Evolutionary conservation across 2,888 invertebrate genomes (phyloP), one percentile per base, ranked within the genome.

Genomic region (Drosophila melanosoma): DNA sequence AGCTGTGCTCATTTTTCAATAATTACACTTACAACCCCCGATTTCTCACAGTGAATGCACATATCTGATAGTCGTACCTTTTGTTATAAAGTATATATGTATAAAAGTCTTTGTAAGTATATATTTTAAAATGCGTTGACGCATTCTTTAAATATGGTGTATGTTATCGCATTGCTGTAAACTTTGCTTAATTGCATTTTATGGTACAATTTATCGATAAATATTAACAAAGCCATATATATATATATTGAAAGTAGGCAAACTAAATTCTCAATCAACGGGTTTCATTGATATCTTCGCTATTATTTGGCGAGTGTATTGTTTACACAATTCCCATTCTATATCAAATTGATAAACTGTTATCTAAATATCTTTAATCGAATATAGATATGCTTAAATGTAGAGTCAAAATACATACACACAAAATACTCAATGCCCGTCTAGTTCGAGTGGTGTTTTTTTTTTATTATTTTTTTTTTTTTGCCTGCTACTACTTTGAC

Each of bases 121-220:
- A 32, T 66, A n/a, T 23, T 36, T 26, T 40, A 54, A 53, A 61
- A 61, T 68, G 67, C 63, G 71, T 76, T 67, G 71, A 63, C 61
- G 70, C 75, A 78, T 77, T 65, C 52, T 65, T 59, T 60, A 45
- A 7, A 45, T 20, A 42, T 20, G 17, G 7, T 20, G 15, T 69
- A 15, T 61, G 23, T 70, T 42, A 68, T 68, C 60, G 56, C 58
- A 53, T 64, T 63, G 11, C 29, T 26, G 3, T 23, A 45, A 32
- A 42, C 15, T 40, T 12, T 17, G 45, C 45, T 20, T 35, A 32
- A 36, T 62, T 76, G 76, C 76, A 77, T 40, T 69, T 35, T 0
- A 17, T 74, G 58, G 33, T 69, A 69, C 67, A 78, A 78, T 53
- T 69, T 77, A 77, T 77, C 66, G 69, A 77, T 77, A 69, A 58